Percentiles rank a stretch among this genome's conserved stretches.
phyloP scores from a whole-genome alignment of 2,888 invertebrate species.

The Cepaea hortensis region DNA sequence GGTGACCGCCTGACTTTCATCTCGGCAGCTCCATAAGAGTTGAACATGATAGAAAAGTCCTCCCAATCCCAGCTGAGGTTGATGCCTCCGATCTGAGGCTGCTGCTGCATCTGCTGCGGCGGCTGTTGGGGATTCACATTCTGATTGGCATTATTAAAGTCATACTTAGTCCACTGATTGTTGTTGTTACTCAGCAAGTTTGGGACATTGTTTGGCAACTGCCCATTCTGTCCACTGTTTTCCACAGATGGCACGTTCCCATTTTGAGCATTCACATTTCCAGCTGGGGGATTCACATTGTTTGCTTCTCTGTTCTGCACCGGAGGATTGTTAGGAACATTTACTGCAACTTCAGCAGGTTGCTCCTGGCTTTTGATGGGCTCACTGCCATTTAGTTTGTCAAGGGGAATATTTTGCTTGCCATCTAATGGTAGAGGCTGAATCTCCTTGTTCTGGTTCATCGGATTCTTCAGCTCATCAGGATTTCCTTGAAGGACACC shows the following conservation, averaged over 20 bases:
- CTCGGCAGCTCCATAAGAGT: conserved; percentile 68
- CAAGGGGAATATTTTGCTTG: no score
- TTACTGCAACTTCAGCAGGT: no score
- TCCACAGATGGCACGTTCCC: background rate
- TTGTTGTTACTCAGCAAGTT: background rate
- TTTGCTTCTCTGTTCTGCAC: background rate
- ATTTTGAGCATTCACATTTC: background rate
- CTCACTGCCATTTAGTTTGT: background rate
- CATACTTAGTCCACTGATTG: conserved; percentile 22
- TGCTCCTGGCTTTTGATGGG: background rate
- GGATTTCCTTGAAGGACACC: background rate
- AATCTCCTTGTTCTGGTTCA: background rate
- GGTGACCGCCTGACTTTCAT: conserved; percentile 71
- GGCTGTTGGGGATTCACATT: background rate
- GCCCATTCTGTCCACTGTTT: background rate
- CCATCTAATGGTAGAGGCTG: background rate
- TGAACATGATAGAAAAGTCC: conserved; percentile 70
- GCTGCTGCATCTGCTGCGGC: conserved; percentile 22
- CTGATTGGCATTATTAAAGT: conserved; percentile 8
- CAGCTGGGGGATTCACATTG: background rate
- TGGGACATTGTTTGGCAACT: background rate
- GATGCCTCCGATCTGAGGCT: conserved; percentile 51
- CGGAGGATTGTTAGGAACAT: background rate
- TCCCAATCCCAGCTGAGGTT: conserved; percentile 68
- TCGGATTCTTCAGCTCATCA: background rate